Evolutionary conservation across 2,888 invertebrate genomes (phyloP), one percentile per base, ranked within the genome.

Genomic region (Drosophila affinis): DNA sequence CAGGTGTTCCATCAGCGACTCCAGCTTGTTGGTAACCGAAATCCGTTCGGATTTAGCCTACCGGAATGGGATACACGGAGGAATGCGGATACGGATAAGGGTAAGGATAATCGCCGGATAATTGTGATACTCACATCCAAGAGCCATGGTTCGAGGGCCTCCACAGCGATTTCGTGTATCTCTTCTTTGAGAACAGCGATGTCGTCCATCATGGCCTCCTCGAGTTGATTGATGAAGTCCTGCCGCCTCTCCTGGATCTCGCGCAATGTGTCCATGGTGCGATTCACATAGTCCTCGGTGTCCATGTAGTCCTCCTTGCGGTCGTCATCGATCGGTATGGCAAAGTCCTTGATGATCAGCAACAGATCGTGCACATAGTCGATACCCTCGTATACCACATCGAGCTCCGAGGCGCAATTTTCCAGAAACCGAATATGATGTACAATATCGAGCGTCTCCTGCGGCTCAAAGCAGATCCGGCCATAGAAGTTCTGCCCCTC

Each of bases 321-420:
- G 58, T 97, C 96, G 0, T 95, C 94, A 1, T 95, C 94, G 57
- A 96, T 94, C 0, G 94, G 93, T 63, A 98, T 96, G 29, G 93
- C 92, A 90, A 95, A 97, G 88, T 96, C 95, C 65, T 97, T 96
- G 92, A 97, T 96, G 5, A 97, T 93, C 76, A 97, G 96, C 89
- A 97, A 96, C 65, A 97, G 92, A 86, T 98, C 97, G 77, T 96
- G 95, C 7, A 96, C 94, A 89, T 97, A 96, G 88, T 97, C 96
- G 6, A 97, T 93, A 34, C 95, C 94, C 52, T 94, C 93, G 88
- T 97, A 97, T 86, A 98, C 93, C 27, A 92, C 93, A 27, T 95
- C 95, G 59, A 97, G 94, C 87, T 95, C 93, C 2, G 93, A 90
- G 76, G 95, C 94, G 9, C 95, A 94, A 59, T 95, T 94, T 44